A percentile compares a stretch with the other conserved stretches of the same genome.
These are phyloP conservation scores for Brachynemurus nebulosus DNA, from an alignment of 2,888 invertebrate species.

Conservation along the genomic window DNA sequence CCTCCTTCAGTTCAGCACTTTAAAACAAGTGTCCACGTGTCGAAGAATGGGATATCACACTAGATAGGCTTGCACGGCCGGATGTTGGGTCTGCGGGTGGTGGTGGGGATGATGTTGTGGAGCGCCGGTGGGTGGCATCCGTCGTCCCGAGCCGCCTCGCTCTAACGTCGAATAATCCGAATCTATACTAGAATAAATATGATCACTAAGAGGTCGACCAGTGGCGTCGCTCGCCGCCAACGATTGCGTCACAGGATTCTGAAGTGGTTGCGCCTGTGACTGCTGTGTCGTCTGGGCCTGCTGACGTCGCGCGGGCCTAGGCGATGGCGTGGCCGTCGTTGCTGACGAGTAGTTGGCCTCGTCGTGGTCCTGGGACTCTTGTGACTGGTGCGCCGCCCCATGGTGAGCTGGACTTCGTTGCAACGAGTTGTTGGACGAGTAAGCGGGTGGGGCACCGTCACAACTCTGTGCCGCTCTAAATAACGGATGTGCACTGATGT, in stretches of 20 bases:
- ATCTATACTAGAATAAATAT: constrained; percentile 82
- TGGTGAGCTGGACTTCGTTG: constrained; percentile 17
- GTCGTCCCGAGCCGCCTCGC: constrained; percentile 40
- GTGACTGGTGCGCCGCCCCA: constrained; percentile 30
- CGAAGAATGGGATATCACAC: constrained; percentile 43
- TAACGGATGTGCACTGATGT: constrained; percentile 24
- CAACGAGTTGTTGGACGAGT: constrained; percentile 26
- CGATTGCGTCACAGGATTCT: constrained; percentile 27
- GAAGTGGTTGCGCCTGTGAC: background rate
- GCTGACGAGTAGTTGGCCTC: constrained; percentile 50
- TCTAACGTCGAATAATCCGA: constrained; percentile 77
- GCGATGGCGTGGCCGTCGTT: constrained; percentile 50
- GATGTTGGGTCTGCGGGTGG: constrained; percentile 28
- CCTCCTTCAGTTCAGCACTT: too few species aligned
- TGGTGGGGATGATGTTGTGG: constrained; percentile 28
- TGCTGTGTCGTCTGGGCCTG: constrained; percentile 3
- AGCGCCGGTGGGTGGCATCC: constrained; percentile 39
- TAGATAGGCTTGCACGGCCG: constrained; percentile 55
- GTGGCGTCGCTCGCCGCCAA: constrained; percentile 20
- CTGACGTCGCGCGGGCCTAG: constrained; percentile 31
- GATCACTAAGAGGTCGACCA: constrained; percentile 63
- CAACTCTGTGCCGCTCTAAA: constrained; percentile 27
- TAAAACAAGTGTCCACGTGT: constrained; percentile 1
- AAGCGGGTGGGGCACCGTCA: constrained; percentile 28
- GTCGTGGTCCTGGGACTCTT: constrained; percentile 34